phyloP scores from a whole-genome alignment of 2,113 vertebrate species.

The Lasiurus cinereus region DNA sequence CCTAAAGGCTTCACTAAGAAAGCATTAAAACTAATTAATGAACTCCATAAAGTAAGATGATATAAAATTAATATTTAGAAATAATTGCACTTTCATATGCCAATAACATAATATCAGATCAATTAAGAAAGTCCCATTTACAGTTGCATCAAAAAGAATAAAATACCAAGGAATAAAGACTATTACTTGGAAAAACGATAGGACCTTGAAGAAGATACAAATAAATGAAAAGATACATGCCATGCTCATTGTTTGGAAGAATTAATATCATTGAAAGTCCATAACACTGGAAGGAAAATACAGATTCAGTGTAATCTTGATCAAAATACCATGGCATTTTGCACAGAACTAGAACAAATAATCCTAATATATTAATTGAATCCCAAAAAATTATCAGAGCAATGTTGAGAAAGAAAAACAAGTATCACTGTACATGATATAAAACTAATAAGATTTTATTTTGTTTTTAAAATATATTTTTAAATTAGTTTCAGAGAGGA shows the following conservation, averaged over 20 bases:
- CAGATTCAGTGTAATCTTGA: background rate
- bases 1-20: background rate
- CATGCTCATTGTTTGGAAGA: background rate
- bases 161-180: background rate
- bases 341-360: background rate
- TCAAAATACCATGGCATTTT: background rate
- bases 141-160: background rate
- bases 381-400: background rate
- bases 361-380: background rate
- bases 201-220: background rate
- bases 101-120: background rate
- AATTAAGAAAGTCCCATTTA: background rate
- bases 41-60: background rate
- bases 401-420: background rate
- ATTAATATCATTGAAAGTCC: background rate
- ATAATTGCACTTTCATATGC: background rate
- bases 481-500: too few relatives aligned
- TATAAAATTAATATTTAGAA: background rate
- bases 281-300: background rate
- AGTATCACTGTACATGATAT: background rate
- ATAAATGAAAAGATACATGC: background rate
- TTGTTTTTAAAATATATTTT: too few relatives aligned
- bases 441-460: too few relatives aligned
- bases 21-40: background rate
- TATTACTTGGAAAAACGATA: background rate